Evolutionary conservation across 64 coral and sea anemone species (phyloP).

Genomic region (Montipora foliosa): DNA sequence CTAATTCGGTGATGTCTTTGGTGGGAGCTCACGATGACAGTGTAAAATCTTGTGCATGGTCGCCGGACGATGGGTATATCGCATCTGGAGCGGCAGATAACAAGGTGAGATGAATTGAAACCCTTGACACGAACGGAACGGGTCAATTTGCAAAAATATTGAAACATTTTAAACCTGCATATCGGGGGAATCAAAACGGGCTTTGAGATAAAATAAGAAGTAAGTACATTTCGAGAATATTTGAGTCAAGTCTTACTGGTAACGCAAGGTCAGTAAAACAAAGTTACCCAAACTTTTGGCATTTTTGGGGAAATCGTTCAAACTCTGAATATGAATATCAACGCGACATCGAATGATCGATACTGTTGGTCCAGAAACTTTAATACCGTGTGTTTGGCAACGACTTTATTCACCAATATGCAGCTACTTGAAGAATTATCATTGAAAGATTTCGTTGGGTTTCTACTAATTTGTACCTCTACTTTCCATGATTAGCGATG

Average conservation of each 20-base stretch:
- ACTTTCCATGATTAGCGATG: too few relatives aligned
- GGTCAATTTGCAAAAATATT: too few relatives aligned
- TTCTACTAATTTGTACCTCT: neutral
- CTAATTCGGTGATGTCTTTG: constrained; percentile 73
- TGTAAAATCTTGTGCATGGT: constrained; percentile 86
- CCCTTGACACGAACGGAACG: too few relatives aligned
- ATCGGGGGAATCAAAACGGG: too few relatives aligned
- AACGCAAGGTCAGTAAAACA: too few relatives aligned
- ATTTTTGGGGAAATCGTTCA: too few relatives aligned
- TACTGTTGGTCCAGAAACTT: neutral
- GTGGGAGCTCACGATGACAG: constrained; percentile 91
- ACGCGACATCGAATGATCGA: neutral
- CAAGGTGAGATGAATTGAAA: constrained; percentile 65
- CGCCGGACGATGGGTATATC: constrained; percentile 72
- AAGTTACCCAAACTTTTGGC: too few relatives aligned
- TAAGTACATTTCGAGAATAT: too few relatives aligned
- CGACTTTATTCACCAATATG: neutral
- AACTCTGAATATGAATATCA: too few relatives aligned
- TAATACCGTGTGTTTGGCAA: neutral
- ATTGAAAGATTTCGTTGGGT: neutral
- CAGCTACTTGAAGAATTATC: neutral
- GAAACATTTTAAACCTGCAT: too few relatives aligned
- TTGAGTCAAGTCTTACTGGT: too few relatives aligned
- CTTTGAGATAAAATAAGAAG: too few relatives aligned
- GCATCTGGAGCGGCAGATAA: constrained; percentile 79